Base-by-base conservation (phyloP, 2,888 invertebrate genomes). In the Boloria euphrosyne region DNA sequence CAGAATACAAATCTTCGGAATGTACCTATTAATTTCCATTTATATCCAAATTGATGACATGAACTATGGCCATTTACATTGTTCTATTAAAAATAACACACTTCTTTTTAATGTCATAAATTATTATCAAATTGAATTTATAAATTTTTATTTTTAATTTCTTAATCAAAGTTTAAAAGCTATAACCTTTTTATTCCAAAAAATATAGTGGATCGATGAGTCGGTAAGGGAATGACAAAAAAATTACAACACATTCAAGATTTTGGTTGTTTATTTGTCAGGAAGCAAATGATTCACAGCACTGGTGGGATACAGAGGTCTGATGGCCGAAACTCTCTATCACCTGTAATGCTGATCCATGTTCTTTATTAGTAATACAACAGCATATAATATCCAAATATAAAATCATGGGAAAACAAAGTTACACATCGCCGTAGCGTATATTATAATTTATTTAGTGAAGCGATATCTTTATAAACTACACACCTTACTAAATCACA, bases 251-350 rank as follows among this genome's bases (percentile, higher is more conserved):
- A 69, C 72, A 71, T 75, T 71, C 72, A 81, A 85, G 84, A 89
- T 89, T 90, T 90, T 89, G 88, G 87, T 87, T 87, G 87, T 92
- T 91, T 91, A 91, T 90, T 91, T 87, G 77, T 89, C 90, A 90
- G 90, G 90, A 92, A 92, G 91, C 90, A 89, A 91, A 92, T 87
- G 91, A 87, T 90, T 91, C 90, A 92, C 90, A 91, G 91, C 91
- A 90, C 89, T 90, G 92, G 92, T 92, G 91, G 92, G 90, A 85
- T 90, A 91, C 87, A 91, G 74, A 85, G 86, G 84, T 87, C 83
- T 86, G 86, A 87, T 84, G 87, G 89, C 86, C 87, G 86, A 90
- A 87, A 89, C 84, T 86, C 85, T 82, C 66, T 75, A 77, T 79
- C 83, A 84, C 90, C 89, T 88, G 86, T 83, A 81, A 79, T 76